These are phyloP conservation scores for Metellina segmentata DNA, from an alignment of 2,888 invertebrate genomes.

Conservation along the genomic window DNA sequence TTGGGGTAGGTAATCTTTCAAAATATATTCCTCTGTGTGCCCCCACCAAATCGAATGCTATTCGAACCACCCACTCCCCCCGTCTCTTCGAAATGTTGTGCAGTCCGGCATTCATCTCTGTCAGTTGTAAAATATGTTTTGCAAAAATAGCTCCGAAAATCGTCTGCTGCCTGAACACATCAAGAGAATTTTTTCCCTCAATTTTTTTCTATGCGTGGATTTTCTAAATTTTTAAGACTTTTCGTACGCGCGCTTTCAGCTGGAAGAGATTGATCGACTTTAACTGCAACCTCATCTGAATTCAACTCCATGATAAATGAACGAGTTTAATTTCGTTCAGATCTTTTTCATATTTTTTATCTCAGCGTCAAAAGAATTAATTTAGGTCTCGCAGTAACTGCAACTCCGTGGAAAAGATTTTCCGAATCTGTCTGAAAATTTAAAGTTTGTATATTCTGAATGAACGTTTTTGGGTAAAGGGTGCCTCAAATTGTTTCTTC, in stretches of 20 bases:
- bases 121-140: constrained; percentile 63
- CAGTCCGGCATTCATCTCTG: constrained; percentile 56
- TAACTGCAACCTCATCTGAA: constrained; percentile 33
- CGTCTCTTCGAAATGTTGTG: constrained; percentile 25
- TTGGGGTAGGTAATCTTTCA: constrained; percentile 48
- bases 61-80: neutral
- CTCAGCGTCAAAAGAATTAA: neutral
- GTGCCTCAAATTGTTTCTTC: neutral
- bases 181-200: neutral
- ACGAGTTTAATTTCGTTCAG: constrained; percentile 23
- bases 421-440: neutral
- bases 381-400: neutral
- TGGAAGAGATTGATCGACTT: constrained; percentile 51
- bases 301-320: constrained; percentile 33
- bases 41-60: neutral
- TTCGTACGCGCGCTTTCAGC: constrained; percentile 4
- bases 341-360: neutral
- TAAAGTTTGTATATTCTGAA: neutral
- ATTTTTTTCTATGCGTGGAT: neutral
- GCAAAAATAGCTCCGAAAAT: constrained; percentile 45
- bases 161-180: constrained; percentile 24
- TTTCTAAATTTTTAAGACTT: constrained; percentile 28
- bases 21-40: constrained; percentile 1
- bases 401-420: neutral
- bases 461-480: neutral